Evolutionary conservation across 2,888 invertebrate species (phyloP).

Genomic region (Physocephala rufipes): DNA sequence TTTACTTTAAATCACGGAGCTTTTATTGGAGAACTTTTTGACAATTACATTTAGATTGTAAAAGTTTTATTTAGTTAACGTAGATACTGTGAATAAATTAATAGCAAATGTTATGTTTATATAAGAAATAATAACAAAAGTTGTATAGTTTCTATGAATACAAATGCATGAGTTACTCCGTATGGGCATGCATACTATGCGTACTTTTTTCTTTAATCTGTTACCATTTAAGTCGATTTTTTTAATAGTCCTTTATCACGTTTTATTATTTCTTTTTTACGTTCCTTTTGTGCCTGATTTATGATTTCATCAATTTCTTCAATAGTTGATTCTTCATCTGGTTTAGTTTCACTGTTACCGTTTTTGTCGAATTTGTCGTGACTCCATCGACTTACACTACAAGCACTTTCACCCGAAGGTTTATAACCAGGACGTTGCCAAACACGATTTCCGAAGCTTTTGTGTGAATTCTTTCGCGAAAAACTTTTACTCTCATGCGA

Average conservation of each 20-base stretch:
- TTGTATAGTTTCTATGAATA: too few species aligned
- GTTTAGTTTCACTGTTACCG: slow-evolving; percentile 51
- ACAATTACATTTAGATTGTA: too few species aligned
- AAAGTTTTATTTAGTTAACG: too few species aligned
- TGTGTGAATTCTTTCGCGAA: slow-evolving; percentile 38
- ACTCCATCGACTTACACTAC: slow-evolving; percentile 65
- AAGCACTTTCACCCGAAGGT: background rate
- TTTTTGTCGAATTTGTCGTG: slow-evolving; percentile 67
- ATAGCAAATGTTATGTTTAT: too few species aligned
- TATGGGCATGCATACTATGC: too few species aligned
- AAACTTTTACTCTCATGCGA: slow-evolving; percentile 45
- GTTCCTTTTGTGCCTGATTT: slow-evolving; percentile 69
- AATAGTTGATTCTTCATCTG: slow-evolving; percentile 63
- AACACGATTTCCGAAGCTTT: slow-evolving; percentile 51
- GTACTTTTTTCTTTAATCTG: background rate
- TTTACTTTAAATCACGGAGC: too few species aligned
- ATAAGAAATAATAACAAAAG: too few species aligned
- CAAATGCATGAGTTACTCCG: too few species aligned
- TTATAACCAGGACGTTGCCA: slow-evolving; percentile 48
- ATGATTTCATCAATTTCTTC: slow-evolving; percentile 71
- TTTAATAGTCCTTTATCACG: slow-evolving; percentile 68
- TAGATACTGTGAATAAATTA: too few species aligned
- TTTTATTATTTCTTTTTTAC: slow-evolving; percentile 70
- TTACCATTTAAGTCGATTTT: slow-evolving; percentile 43
- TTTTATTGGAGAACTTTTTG: too few species aligned